Evolutionary conservation across 2,113 vertebrate genomes (phyloP).

Genomic region (Leptodactylus fuscus): DNA sequence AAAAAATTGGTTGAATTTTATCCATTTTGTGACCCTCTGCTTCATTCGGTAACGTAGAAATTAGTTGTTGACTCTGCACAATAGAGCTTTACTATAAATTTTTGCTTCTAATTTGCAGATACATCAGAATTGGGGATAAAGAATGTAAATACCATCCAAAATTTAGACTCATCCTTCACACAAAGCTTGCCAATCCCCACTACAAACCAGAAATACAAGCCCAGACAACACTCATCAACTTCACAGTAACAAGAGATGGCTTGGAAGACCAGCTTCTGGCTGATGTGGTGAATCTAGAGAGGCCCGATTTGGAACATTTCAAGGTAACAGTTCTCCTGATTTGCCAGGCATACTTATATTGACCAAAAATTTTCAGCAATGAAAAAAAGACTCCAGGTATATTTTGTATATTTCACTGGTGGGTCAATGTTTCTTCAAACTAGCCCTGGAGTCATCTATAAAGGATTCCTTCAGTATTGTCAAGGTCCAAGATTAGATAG

Average conservation of each 20-base stretch:
- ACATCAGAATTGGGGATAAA: constrained; percentile 80
- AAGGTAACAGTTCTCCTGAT: constrained; percentile 66
- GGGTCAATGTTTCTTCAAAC: too few relatives aligned
- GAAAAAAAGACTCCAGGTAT: too few relatives aligned
- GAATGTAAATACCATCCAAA: constrained; percentile 72
- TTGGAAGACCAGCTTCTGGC: constrained; percentile 77
- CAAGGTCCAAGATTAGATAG: too few relatives aligned
- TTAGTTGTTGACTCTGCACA: too few relatives aligned
- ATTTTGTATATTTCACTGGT: too few relatives aligned
- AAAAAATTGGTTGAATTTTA: too few relatives aligned
- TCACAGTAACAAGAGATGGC: constrained; percentile 70
- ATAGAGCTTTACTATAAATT: background rate
- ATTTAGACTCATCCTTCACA: constrained; percentile 78
- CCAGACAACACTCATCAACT: constrained; percentile 77
- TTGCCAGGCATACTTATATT: background rate
- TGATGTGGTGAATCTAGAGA: constrained; percentile 76
- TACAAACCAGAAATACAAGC: constrained; percentile 79
- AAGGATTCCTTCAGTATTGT: too few relatives aligned
- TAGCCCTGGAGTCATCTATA: too few relatives aligned
- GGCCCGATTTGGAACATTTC: constrained; percentile 73
- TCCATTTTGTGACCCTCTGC: too few relatives aligned
- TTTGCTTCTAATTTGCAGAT: constrained; percentile 64
- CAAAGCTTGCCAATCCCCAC: constrained; percentile 76
- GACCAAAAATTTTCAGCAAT: too few relatives aligned
- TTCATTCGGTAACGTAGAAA: too few relatives aligned